Percentiles rank a stretch among this genome's conserved stretches.
These are phyloP conservation scores for Halictus rubicundus DNA, from an alignment of 1,140 invertebrate species.

Conservation along the genomic window DNA sequence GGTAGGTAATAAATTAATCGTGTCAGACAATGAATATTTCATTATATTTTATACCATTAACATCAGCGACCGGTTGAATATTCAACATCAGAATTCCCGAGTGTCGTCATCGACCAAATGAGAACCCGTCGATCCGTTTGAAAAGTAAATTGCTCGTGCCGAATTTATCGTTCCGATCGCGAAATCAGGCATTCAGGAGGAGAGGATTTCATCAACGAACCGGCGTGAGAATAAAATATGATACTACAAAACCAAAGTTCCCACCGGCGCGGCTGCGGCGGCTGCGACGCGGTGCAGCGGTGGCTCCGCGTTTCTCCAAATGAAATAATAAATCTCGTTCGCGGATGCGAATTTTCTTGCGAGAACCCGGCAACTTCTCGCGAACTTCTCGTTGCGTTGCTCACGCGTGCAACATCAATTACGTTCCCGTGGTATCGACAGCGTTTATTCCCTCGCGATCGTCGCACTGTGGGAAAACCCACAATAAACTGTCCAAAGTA, in stretches of 20 bases:
- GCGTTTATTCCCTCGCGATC: too few relatives aligned
- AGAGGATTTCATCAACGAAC: background rate
- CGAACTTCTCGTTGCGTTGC: slow-evolving; percentile 11
- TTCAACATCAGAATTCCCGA: background rate
- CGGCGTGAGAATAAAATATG: slow-evolving; percentile 39
- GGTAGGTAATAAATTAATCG: slow-evolving; percentile 29
- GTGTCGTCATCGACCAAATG: background rate
- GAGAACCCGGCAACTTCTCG: background rate
- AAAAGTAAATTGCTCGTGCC: background rate
- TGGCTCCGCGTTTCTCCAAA: background rate
- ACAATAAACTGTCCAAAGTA: too few relatives aligned
- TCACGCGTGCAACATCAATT: background rate
- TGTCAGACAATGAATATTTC: slow-evolving; percentile 14
- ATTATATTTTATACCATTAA: slow-evolving; percentile 35
- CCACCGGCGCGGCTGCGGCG: too few relatives aligned
- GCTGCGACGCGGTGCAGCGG: too few relatives aligned
- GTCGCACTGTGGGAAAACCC: too few relatives aligned
- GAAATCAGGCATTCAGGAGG: too few relatives aligned
- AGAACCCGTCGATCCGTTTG: background rate
- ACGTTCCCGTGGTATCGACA: background rate
- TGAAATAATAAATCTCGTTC: slow-evolving; percentile 39
- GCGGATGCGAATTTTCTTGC: background rate
- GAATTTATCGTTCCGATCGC: background rate
- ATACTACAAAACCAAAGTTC: slow-evolving; percentile 22
- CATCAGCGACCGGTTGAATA: background rate